These are phyloP conservation scores for Austrofundulus limnaeus DNA, from an alignment of 2,113 vertebrate species.

Conservation along the genomic window DNA sequence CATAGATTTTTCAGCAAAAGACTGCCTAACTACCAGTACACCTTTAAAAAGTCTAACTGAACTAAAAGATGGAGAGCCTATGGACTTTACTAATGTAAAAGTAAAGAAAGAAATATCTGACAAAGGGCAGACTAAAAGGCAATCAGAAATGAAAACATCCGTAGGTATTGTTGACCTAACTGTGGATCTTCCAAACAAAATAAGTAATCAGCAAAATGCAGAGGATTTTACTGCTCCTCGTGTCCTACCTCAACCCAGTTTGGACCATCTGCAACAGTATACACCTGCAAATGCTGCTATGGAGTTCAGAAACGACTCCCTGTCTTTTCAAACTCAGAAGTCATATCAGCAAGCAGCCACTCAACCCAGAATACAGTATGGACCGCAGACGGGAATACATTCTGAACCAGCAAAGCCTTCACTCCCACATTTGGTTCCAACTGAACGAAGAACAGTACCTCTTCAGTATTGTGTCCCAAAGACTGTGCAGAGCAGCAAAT, in stretches of 20 bases:
- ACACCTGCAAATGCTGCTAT: not conserved
- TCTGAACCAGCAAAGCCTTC: conserved; percentile 15
- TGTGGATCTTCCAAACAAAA: conserved; percentile 43
- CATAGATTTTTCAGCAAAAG: conserved; percentile 86
- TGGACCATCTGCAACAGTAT: conserved; percentile 24
- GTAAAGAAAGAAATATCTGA: conserved; percentile 79
- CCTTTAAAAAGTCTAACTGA: conserved; percentile 64
- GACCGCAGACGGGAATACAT: not conserved
- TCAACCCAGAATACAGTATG: conserved; percentile 28
- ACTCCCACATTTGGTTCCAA: conserved; percentile 3
- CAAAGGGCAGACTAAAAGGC: conserved; percentile 55
- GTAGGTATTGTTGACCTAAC: conserved; percentile 81
- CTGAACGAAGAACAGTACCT: conserved; percentile 21
- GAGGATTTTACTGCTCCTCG: conserved; percentile 58
- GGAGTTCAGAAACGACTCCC: conserved; percentile 9
- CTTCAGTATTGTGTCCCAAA: not conserved
- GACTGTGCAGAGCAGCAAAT: not conserved
- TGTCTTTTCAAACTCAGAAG: conserved; percentile 21
- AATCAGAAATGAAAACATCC: conserved; percentile 59
- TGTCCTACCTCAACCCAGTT: conserved; percentile 12
- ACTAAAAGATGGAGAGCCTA: conserved; percentile 77
- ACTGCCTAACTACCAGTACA: conserved; percentile 28
- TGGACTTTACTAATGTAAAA: conserved; percentile 85
- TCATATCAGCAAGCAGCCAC: conserved; percentile 9
- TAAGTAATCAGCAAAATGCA: conserved; percentile 28